Evolutionary conservation across 1,140 invertebrate species (phyloP), one percentile per base, ranked within the genome.

Genomic region (Drosophila navojoa): DNA sequence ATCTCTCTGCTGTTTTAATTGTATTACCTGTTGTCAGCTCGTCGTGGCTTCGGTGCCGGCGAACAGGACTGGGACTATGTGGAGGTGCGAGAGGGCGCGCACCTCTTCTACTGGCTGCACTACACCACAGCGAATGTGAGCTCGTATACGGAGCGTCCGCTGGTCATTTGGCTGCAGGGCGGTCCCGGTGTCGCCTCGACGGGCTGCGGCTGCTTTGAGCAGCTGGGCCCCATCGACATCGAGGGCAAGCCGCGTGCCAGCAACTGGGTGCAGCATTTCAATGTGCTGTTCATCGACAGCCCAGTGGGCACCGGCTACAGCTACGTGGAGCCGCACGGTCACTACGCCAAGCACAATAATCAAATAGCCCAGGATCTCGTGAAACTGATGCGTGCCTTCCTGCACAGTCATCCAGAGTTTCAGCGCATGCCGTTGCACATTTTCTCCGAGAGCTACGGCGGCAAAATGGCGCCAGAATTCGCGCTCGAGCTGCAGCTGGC

Each of bases 301-400:
- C 97, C 97, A 0, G 97, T 98, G 3, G 97, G 97, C 45, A 94
- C 96, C 4, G 97, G 97, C 1, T 98, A 94, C 90, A 97, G 97
- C 91, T 97, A 97, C 80, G 95, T 95, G 0, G 95, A 96, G 27
- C 86, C 93, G 54, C 64, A 84, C 1, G 79, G 77, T 9, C 85
- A 93, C 3, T 93, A 95, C 42, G 94, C 94, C 4, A 94, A 92
- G 2, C 94, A 94, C 75, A 97, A 97, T 71, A 91, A 92, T 16
- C 93, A 96, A 93, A 97, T 98, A 47, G 96, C 96, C 2, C 53
- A 89, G 9, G 97, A 98, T 93, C 94, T 98, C 64, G 92, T 98
- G 0, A 93, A 93, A 27, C 92, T 97, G 10, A 93, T 98, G 79
- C 93, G 93, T 79, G 92, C 92, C 1, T 96, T 98, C 75, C 94